These are phyloP conservation scores for Prionailurus bengalensis DNA, from an alignment of 2,113 vertebrate species.

Conservation along the genomic window DNA sequence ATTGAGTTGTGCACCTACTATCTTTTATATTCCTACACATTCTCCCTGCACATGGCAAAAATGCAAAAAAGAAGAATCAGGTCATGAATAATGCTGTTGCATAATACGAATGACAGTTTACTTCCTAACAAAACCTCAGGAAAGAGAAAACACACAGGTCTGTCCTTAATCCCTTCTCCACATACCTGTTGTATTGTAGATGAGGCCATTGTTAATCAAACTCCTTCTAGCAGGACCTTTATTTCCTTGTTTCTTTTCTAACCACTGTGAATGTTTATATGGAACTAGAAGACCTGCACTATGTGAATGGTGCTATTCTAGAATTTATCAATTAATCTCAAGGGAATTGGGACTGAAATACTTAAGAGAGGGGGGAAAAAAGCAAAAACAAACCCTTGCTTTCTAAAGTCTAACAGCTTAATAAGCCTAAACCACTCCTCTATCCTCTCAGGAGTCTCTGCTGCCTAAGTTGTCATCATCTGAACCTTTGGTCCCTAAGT, in stretches of 20 bases:
- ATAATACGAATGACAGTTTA: not conserved
- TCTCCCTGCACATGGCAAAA: not conserved
- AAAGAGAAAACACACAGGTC: not conserved
- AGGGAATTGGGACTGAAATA: constrained; percentile 44
- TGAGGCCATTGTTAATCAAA: not conserved
- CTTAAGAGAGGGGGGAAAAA: not conserved
- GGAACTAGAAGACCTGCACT: not conserved
- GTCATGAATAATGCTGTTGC: not conserved
- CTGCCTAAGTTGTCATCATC: not conserved
- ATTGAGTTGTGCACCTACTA: not conserved
- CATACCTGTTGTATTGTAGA: constrained; percentile 39
- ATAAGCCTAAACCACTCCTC: not conserved
- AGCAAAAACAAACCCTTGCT: not conserved
- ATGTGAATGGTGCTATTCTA: constrained; percentile 31
- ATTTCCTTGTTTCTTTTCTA: not conserved
- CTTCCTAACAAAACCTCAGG: not conserved
- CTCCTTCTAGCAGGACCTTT: not conserved
- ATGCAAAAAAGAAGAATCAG: not conserved
- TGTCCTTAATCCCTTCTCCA: not conserved
- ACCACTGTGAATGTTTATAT: not conserved
- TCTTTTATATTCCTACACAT: not conserved
- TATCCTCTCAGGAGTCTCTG: constrained; percentile 30
- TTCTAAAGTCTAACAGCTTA: constrained; percentile 34
- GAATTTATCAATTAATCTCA: constrained; percentile 46
- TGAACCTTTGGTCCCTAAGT: not conserved